These are phyloP conservation scores for Discoglossus pictus DNA, from an alignment of 2,797 vertebrate genomes.

Conservation along the genomic window DNA sequence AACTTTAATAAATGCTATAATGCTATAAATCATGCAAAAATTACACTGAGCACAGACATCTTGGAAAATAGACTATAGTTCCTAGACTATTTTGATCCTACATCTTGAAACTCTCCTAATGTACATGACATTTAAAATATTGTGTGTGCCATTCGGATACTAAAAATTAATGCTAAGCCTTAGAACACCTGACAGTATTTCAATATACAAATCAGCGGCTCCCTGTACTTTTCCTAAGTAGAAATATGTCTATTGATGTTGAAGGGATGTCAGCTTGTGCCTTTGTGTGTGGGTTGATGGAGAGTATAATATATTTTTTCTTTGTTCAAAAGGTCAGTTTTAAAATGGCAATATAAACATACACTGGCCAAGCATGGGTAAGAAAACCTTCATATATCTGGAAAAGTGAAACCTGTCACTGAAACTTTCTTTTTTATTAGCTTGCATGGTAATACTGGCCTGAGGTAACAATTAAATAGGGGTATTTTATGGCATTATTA, in stretches of 20 bases:
- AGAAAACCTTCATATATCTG: slow-evolving; percentile 54
- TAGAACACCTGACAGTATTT: slow-evolving; percentile 6
- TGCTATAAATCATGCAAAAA: too few relatives aligned
- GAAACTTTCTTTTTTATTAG: slow-evolving; percentile 63
- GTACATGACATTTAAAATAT: slow-evolving; percentile 54
- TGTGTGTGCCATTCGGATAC: background rate
- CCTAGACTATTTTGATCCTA: slow-evolving; percentile 24
- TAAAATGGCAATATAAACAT: slow-evolving; percentile 42
- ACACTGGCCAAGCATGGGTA: slow-evolving; percentile 32
- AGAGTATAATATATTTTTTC: slow-evolving; percentile 40
- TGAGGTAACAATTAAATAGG: slow-evolving; percentile 66
- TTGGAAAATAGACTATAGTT: too few relatives aligned
- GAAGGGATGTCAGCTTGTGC: background rate
- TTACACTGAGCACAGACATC: too few relatives aligned
- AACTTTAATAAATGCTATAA: too few relatives aligned
- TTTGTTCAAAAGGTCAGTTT: slow-evolving; percentile 51
- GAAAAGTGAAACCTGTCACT: slow-evolving; percentile 58
- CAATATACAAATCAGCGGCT: slow-evolving; percentile 43
- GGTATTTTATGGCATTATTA: slow-evolving; percentile 67
- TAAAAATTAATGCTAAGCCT: slow-evolving; percentile 35
- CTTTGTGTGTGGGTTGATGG: slow-evolving; percentile 38
- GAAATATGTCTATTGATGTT: slow-evolving; percentile 29
- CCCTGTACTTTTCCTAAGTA: slow-evolving; percentile 50
- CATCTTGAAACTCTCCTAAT: slow-evolving; percentile 29
- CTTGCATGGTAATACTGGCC: slow-evolving; percentile 62